Percentiles rank a stretch among this genome's conserved stretches.
Evolutionary conservation across 2,113 vertebrate genomes (phyloP).

Genomic region (Mirounga angustirostris): DNA sequence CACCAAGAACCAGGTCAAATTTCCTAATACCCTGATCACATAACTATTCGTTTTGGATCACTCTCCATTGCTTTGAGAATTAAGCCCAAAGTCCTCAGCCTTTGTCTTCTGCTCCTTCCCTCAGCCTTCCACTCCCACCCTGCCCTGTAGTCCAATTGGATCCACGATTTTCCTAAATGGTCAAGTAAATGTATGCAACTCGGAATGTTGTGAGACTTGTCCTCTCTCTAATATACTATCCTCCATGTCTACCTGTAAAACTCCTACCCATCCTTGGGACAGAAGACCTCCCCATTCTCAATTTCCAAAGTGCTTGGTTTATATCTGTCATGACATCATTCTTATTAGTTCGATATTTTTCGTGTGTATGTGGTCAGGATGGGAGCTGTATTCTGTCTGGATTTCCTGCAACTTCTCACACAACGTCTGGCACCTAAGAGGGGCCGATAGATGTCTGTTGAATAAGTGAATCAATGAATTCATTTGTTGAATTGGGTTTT

Average conservation of each 20-base stretch:
- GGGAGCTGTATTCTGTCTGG: not conserved
- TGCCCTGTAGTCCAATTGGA: not conserved
- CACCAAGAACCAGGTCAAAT: not conserved
- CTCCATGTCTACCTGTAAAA: not conserved
- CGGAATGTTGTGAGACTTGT: not conserved
- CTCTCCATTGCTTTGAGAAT: not conserved
- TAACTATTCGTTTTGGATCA: not conserved
- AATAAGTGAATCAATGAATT: not conserved
- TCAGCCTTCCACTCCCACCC: not conserved
- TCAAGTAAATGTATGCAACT: not conserved
- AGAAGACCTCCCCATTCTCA: not conserved
- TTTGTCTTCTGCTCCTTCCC: not conserved
- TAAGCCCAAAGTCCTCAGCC: not conserved
- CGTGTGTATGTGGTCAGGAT: not conserved
- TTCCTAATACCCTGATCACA: not conserved
- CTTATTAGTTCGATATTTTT: not conserved
- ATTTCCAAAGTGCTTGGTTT: not conserved
- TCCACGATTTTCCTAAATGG: not conserved
- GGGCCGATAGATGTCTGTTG: not conserved
- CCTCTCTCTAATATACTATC: not conserved
- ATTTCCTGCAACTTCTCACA: not conserved
- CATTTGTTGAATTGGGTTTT: not conserved
- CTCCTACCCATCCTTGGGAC: not conserved
- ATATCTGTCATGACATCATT: not conserved
- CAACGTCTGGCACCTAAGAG: not conserved